Evolutionary conservation across 2,888 invertebrate genomes (phyloP), one percentile per base, ranked within the genome.

Genomic region (Perithous albicinctus): DNA sequence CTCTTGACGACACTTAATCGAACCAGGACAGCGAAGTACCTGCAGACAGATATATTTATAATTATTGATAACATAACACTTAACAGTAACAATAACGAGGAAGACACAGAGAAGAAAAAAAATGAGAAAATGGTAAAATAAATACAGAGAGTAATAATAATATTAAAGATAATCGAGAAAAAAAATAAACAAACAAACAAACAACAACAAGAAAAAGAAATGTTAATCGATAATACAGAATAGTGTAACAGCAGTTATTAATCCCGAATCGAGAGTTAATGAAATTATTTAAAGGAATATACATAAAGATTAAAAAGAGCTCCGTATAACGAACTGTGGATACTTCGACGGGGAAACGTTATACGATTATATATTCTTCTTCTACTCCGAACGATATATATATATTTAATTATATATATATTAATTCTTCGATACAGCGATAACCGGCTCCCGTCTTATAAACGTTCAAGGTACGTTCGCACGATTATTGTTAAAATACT

Each of bases 1-100:
- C 61, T 78, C 56, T 51, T 56, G 70, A 59, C 70, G 78, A 83
- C 78, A 75, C 72, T 72, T 80, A 85, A 85, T 87, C 86, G 88
- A 90, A 88, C 89, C 90, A 91, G 91, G 91, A 90, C 90, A 89
- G 88, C 86, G 77, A 88, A 90, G 90, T 90, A 91, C 91, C 90
- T 91, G 90, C 90, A 89, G 87, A 90, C 88, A 89, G 85, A 90
- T 91, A 90, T 90, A 90, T 91, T 90, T 91, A 90, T 90, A 86
- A 88, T 87, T 84, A 87, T 80, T 84, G 64, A 73, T 72, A 78
- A 77, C 69, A 48, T 29, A 80, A 80, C 78, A 75, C 82, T 74
- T 81, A 69, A 66, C 48, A 54, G 63, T 75, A 63, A 56, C 69
- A 48, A 54, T 75, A 64, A 73, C 63, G 75, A 48, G 51, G 15